These are phyloP conservation scores for Chaetoderma sp. DNA, from an alignment of 2,888 invertebrate genomes.

Conservation along the genomic window DNA sequence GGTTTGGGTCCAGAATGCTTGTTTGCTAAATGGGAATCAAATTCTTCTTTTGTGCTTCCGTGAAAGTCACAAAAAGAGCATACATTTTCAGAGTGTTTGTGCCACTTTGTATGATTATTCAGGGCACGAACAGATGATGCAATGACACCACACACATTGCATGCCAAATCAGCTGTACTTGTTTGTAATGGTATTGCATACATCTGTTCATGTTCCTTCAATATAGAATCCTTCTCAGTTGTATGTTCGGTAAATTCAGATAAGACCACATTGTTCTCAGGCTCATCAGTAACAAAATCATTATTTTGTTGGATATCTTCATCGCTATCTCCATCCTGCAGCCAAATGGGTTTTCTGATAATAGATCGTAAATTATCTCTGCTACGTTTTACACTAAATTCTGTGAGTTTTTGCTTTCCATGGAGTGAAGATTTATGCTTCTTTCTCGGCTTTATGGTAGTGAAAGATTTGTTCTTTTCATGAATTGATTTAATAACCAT, in stretches of 20 bases:
- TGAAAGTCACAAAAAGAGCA: conserved; percentile 68
- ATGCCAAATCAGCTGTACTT: conserved; percentile 45
- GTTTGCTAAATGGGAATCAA: conserved; percentile 68
- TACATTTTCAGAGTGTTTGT: conserved; percentile 52
- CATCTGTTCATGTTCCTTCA: conserved; percentile 21
- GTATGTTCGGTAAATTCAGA: too few species aligned
- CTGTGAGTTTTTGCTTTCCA: too few species aligned
- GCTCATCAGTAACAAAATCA: not conserved
- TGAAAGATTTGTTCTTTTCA: too few species aligned
- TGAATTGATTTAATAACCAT: too few species aligned
- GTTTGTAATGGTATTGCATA: conserved; percentile 18
- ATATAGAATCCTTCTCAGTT: conserved; percentile 18
- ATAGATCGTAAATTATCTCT: too few species aligned
- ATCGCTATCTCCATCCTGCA: too few species aligned
- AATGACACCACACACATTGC: too few species aligned
- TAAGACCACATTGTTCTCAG: not conserved
- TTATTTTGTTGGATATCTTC: not conserved
- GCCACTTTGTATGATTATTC: conserved; percentile 47
- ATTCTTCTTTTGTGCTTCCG: conserved; percentile 52
- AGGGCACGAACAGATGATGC: too few species aligned
- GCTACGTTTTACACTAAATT: too few species aligned
- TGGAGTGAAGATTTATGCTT: too few species aligned
- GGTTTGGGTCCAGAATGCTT: conserved; percentile 71
- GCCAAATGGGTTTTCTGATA: too few species aligned
- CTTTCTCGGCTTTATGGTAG: too few species aligned